These are phyloP conservation scores for Trinorchestia longiramus DNA, from an alignment of 1,140 invertebrate species.

Conservation along the genomic window DNA sequence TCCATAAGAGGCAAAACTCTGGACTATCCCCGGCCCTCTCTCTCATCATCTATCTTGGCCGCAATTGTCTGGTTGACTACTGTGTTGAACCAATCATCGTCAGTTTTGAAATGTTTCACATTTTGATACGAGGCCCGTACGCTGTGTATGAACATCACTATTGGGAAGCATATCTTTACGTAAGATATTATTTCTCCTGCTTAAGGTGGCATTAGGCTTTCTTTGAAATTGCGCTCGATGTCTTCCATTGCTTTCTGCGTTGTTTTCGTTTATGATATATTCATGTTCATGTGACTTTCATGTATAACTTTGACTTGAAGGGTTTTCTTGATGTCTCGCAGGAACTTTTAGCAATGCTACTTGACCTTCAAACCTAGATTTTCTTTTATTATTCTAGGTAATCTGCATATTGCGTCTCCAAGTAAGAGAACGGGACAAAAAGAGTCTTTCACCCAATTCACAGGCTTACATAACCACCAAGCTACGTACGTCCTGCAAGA, in stretches of 20 bases:
- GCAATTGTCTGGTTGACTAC: neutral
- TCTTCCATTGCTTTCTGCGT: neutral
- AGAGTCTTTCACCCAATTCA: neutral
- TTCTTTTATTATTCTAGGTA: conserved; percentile 20
- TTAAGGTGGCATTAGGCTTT: neutral
- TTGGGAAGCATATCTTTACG: neutral
- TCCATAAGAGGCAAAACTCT: neutral
- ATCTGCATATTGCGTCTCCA: neutral
- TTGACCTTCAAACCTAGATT: conserved; percentile 6
- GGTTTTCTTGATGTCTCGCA: neutral
- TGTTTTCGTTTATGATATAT: conserved; percentile 17
- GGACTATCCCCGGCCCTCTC: neutral
- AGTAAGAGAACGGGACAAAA: neutral
- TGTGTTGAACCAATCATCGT: conserved; percentile 13
- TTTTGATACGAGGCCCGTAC: neutral
- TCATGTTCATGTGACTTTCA: conserved; percentile 22
- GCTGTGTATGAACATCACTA: neutral
- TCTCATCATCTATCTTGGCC: conserved; percentile 3
- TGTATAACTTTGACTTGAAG: conserved; percentile 41
- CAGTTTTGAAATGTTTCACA: conserved; percentile 6
- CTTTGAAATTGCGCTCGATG: neutral
- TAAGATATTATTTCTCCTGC: neutral
- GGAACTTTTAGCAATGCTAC: neutral
- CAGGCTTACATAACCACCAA: neutral
- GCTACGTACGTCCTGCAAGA: neutral